These are phyloP conservation scores for Cyanistes caeruleus DNA, from an alignment of 2,113 vertebrate species.

Conservation along the genomic window DNA sequence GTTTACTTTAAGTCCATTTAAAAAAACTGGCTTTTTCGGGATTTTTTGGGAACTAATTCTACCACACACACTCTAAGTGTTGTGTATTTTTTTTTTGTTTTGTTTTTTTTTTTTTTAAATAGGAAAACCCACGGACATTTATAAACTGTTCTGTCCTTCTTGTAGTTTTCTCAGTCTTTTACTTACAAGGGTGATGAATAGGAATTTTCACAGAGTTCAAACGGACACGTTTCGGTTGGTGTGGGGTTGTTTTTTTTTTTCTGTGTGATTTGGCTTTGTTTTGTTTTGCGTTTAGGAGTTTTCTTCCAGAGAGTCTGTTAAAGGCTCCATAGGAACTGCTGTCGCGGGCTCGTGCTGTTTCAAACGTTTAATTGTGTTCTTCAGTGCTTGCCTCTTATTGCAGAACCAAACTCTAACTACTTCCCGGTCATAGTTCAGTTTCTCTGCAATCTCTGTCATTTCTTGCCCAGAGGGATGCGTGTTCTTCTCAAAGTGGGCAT, in stretches of 20 bases:
- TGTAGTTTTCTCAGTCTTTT: conserved; percentile 79
- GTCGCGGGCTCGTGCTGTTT: conserved; percentile 91
- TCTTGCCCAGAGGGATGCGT: conserved; percentile 98
- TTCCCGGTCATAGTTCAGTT: conserved; percentile 99
- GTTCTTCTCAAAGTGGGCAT: conserved; percentile 99
- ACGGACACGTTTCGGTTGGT: conserved; percentile 33
- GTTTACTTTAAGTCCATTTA: conserved; percentile 86
- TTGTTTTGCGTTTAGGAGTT: conserved; percentile 80
- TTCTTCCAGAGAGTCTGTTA: conserved; percentile 92
- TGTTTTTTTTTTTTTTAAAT: conserved; percentile 60
- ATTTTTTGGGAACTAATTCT: conserved; percentile 65
- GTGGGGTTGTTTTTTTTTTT: neutral
- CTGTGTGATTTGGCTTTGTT: conserved; percentile 25
- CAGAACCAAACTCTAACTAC: conserved; percentile 99
- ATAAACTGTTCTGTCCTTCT: conserved; percentile 77
- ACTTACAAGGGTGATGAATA: conserved; percentile 73
- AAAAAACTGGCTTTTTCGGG: conserved; percentile 78
- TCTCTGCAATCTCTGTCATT: conserved; percentile 99
- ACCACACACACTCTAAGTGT: conserved; percentile 77
- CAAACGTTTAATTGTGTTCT: conserved; percentile 99
- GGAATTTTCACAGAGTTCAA: conserved; percentile 67
- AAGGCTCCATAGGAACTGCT: conserved; percentile 85
- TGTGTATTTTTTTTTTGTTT: conserved; percentile 68
- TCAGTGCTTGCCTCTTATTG: conserved; percentile 99
- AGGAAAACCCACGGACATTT: conserved; percentile 73